phyloP scores from a whole-genome alignment of 2,888 invertebrate genomes.

The Cephus spinipes region DNA sequence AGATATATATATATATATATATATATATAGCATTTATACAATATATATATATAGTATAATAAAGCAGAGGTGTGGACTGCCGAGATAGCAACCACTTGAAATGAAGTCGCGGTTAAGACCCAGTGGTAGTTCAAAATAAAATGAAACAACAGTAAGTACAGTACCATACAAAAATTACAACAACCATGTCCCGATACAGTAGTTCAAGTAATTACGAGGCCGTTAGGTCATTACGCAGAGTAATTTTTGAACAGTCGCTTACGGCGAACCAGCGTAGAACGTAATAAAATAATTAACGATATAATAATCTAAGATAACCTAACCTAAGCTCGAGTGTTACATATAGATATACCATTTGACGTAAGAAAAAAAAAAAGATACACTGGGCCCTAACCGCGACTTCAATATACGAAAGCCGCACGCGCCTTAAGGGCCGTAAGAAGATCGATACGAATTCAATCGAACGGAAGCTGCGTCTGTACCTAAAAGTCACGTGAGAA shows the following conservation, averaged over 20 bases:
- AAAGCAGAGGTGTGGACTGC: constrained; percentile 44
- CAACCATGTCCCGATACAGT: too few species aligned
- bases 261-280: neutral
- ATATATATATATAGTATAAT: constrained; percentile 32
- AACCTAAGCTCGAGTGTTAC: neutral
- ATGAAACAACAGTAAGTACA: neutral
- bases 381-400: neutral
- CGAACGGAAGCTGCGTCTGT: constrained; percentile 9
- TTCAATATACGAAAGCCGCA: neutral
- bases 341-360: neutral
- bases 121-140: neutral
- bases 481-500: neutral
- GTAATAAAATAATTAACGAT: neutral
- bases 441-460: constrained; percentile 22
- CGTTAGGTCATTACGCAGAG: too few species aligned
- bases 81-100: constrained; percentile 41
- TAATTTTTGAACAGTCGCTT: neutral
- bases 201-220: too few species aligned
- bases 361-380: neutral
- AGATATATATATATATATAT: neutral
- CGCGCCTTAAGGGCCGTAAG: constrained; percentile 3
- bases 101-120: constrained; percentile 5
- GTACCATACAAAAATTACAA: too few species aligned
- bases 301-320: neutral
- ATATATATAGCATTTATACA: too few species aligned